Evolutionary conservation across 2,113 vertebrate species (phyloP).

Genomic region (Nothocercus julius): DNA sequence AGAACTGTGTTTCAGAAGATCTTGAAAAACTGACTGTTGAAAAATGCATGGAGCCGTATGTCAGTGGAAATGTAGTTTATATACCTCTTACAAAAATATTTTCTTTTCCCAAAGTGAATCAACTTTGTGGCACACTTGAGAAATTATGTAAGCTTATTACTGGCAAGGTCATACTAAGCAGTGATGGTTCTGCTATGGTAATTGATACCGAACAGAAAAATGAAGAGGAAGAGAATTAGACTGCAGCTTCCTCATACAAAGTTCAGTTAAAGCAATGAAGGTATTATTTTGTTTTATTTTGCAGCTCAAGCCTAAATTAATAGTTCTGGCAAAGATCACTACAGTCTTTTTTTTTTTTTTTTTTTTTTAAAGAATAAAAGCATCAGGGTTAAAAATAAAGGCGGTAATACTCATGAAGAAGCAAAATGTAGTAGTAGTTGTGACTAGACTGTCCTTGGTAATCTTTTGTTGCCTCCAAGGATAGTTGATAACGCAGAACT

Average conservation of each 20-base stretch:
- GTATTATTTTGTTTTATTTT: background rate
- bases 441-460: background rate
- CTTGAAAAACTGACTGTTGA: conserved; percentile 2
- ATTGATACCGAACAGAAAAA: conserved; percentile 35
- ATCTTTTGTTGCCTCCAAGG: background rate
- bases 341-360: background rate
- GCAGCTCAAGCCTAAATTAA: background rate
- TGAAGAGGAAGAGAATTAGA: background rate
- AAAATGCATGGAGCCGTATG: conserved; percentile 52
- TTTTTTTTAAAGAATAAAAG: background rate
- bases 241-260: background rate
- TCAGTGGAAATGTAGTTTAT: conserved; percentile 66
- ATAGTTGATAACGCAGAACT: background rate
- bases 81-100: conserved; percentile 85
- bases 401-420: background rate
- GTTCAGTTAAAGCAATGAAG: background rate
- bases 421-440: background rate
- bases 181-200: conserved; percentile 77
- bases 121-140: conserved; percentile 78
- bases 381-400: background rate
- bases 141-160: conserved; percentile 76
- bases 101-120: conserved; percentile 78
- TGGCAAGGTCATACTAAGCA: conserved; percentile 75
- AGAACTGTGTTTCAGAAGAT: background rate
- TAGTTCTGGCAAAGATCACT: background rate